Conservation (phyloP, 2,113 vertebrate species). For the Xerus inauris region DNA sequence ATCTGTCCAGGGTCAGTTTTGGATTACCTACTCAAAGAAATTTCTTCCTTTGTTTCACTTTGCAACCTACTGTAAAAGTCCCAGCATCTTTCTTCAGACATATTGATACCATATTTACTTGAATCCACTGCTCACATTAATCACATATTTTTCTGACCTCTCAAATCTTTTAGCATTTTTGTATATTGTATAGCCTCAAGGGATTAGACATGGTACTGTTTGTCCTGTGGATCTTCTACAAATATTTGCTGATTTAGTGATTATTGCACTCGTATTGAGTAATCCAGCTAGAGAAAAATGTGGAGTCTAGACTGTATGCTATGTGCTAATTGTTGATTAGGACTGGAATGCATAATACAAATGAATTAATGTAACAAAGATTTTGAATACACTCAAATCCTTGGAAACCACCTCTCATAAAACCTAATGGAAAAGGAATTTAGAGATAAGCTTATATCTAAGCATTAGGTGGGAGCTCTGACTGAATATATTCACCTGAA, state of each 20-base stretch:
- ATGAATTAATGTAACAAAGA: conserved; percentile 11
- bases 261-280: neutral
- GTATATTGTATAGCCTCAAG: neutral
- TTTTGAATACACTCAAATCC: conserved; percentile 27
- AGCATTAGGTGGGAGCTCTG: neutral
- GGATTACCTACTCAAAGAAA: neutral
- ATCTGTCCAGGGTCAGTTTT: neutral
- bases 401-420: neutral
- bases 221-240: neutral
- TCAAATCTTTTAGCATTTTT: conserved; percentile 4
- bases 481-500: neutral
- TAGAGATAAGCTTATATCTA: neutral
- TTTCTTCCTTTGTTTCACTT: neutral
- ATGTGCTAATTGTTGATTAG: neutral
- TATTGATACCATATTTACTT: neutral
- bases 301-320: neutral
- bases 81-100: neutral
- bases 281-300: neutral
- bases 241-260: conserved; percentile 33
- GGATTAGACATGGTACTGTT: neutral
- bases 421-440: neutral
- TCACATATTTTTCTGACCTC: neutral
- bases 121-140: neutral
- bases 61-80: neutral
- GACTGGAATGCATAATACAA: neutral